Evolutionary conservation across 1,140 invertebrate genomes (phyloP).

Genomic region (Lithobius niger): DNA sequence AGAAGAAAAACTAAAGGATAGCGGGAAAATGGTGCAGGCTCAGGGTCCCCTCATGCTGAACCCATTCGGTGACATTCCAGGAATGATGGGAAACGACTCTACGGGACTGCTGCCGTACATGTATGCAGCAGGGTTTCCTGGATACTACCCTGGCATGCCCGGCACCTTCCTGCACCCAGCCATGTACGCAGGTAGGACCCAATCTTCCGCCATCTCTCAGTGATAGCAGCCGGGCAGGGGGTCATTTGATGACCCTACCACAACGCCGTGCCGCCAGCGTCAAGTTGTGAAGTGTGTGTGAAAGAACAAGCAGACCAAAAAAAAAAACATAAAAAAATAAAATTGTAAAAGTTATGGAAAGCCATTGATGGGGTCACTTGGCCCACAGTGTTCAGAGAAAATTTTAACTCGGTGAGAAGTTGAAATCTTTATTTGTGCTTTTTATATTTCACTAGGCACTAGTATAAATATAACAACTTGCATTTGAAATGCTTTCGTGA

Average conservation of each 20-base stretch:
- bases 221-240: constrained; percentile 7
- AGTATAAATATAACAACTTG: no score
- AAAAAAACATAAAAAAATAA: not conserved
- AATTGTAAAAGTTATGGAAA: constrained; percentile 5
- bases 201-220: constrained; percentile 15
- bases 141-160: constrained; percentile 30
- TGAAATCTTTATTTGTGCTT: no score
- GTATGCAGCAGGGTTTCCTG: constrained; percentile 31
- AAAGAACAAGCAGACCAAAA: not conserved
- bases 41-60: constrained; percentile 20
- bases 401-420: no score
- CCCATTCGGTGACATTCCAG: constrained; percentile 28
- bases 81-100: constrained; percentile 24
- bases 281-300: not conserved
- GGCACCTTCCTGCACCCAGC: constrained; percentile 30
- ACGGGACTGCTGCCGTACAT: constrained; percentile 33
- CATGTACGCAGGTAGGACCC: constrained; percentile 30
- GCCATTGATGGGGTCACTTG: constrained; percentile 8
- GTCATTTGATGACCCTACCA: constrained; percentile 1
- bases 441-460: no score
- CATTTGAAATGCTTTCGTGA: no score
- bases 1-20: constrained; percentile 5
- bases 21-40: constrained; percentile 12
- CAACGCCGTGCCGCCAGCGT: not conserved
- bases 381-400: not conserved